A percentile compares a stretch with the other conserved stretches of the same genome.
Conservation (phyloP, 2,797 vertebrate species). For the Bradypus variegatus region DNA sequence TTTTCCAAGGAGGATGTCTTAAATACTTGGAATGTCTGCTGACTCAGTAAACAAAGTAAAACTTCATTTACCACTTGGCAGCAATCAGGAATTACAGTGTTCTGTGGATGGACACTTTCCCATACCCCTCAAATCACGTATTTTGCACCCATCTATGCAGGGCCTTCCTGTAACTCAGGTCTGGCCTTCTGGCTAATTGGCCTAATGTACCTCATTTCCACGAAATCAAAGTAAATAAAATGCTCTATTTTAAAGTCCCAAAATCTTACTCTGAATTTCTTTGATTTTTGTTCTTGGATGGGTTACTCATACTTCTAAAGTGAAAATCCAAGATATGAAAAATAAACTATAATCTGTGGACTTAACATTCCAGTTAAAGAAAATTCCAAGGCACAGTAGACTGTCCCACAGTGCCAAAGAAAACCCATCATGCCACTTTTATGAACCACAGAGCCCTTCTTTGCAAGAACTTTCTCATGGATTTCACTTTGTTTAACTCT, state of each 20-base stretch:
- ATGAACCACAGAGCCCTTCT: not conserved
- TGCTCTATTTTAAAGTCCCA: not conserved
- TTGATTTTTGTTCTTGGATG: not conserved
- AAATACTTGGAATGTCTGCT: not conserved
- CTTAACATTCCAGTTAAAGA: not conserved
- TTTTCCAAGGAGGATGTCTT: not conserved
- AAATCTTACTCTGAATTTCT: not conserved
- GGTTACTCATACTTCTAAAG: not conserved
- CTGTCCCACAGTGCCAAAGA: not conserved
- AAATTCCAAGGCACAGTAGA: not conserved
- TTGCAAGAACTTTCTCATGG: not conserved
- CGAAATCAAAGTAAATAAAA: not conserved
- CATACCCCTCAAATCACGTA: not conserved
- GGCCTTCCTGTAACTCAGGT: not conserved
- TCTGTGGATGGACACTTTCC: not conserved
- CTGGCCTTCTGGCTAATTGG: not conserved
- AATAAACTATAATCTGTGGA: not conserved
- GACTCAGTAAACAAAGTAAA: constrained; percentile 6
- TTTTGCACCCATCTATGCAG: not conserved
- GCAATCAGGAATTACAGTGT: not conserved
- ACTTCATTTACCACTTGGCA: not conserved
- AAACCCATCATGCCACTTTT: not conserved
- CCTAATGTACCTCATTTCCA: not conserved
- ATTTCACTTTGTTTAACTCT: not conserved
- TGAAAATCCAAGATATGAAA: not conserved